Base-by-base conservation (phyloP, 1,140 invertebrate genomes). In the Meloidogyne hapla region DNA sequence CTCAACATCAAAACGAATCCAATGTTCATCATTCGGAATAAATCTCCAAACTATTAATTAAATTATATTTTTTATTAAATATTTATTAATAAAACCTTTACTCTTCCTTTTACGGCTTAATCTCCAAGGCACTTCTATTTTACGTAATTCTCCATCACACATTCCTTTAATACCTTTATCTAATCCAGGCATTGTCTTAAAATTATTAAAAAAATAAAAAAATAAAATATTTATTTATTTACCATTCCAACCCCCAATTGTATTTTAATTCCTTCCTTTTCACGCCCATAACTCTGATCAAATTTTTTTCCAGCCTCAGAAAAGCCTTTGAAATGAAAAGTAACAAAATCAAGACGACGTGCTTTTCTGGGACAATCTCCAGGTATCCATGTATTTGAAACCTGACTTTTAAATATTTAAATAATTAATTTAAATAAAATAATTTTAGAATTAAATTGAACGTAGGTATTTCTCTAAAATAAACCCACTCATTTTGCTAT, bases 301-400 rank as follows among this genome's bases (percentile, higher is more conserved):
- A 87, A 85, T 48, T 84, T 85, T 42, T 86, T 86, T 15, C 84
- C 84, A 38, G 87, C 83, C 69, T 86, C 85, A 0, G 77, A 45
- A 74, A 86, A 86, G n/a, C 84, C 84, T 75, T 86, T 86, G 70
- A 87, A 86, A 76, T 86, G 85, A 72, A 86, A 86, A 12, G 86
- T 86, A 0, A 86, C 79, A 74, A 86, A 87, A 68, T 86, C 85
- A 21, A 82, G 40, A 12, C 86, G 75, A 26, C 80, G 74, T 2
- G 86, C 84, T 45, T 66, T 70, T 21, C 78, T 56, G 1, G 84
- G 75, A 63, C 85, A 86, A 13, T 87, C 77, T 2, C 65, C 69
- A 15, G 85, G 86, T 10, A 69, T 61, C 82, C 84, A 85, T 1
- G 84, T 84, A 42, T 85, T 85, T 40, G 75, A 73, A 26, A 83